Evolutionary conservation across 2,113 vertebrate species (phyloP).

Genomic region (Leucopternis melanops): DNA sequence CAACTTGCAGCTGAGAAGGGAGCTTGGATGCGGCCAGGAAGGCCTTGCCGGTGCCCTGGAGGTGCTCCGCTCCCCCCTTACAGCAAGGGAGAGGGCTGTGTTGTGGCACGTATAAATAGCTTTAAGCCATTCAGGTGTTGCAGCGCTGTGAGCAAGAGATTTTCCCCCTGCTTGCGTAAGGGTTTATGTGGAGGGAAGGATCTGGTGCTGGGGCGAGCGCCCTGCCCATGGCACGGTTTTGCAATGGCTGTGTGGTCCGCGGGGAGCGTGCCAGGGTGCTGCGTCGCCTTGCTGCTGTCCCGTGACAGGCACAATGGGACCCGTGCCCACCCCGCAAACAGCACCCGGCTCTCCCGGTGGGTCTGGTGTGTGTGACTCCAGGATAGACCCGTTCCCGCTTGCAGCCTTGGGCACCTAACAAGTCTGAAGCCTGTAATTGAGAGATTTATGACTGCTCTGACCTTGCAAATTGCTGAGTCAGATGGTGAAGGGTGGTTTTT

Average conservation of each 20-base stretch:
- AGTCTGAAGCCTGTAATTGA: rapidly evolving
- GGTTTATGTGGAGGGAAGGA: not conserved
- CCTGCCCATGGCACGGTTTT: not conserved
- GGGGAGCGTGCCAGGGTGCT: not conserved
- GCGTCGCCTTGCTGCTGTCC: not conserved
- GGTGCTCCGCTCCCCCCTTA: rapidly evolving
- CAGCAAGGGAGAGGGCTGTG: not conserved
- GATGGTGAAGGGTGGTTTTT: not conserved
- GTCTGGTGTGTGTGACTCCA: too few species aligned
- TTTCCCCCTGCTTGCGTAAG: not conserved
- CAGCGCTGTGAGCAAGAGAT: not conserved
- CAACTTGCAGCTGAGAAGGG: not conserved
- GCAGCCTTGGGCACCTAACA: not conserved
- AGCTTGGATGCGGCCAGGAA: rapidly evolving
- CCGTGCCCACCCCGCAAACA: not conserved
- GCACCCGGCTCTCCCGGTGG: not conserved
- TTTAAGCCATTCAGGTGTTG: not conserved
- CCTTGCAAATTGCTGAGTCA: conserved; percentile 51
- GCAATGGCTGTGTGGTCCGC: rapidly evolving
- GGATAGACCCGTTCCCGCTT: not conserved
- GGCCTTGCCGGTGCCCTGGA: not conserved
- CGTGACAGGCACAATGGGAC: rapidly evolving
- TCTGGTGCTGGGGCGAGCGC: rapidly evolving
- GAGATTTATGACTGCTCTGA: not conserved
- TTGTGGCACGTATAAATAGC: rapidly evolving